Evolutionary conservation across 2,888 invertebrate species (phyloP).

Genomic region (Cyrtodaria siliqua): DNA sequence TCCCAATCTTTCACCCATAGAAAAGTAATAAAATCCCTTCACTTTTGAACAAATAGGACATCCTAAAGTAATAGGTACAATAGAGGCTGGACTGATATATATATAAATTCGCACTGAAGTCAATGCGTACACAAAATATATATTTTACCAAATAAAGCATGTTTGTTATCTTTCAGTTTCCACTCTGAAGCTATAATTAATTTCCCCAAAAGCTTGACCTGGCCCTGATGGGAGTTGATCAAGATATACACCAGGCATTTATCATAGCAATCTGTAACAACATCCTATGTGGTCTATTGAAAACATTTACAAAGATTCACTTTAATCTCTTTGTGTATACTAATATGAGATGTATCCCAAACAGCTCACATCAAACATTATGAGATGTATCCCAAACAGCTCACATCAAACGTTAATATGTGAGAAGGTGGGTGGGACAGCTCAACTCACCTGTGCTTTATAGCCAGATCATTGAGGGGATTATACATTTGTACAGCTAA

Average conservation of each 20-base stretch:
- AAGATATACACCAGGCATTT: slow-evolving; percentile 10
- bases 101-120: too few relatives aligned
- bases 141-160: slow-evolving; percentile 2
- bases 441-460: too few relatives aligned
- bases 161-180: slow-evolving; percentile 41
- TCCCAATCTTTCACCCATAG: too few relatives aligned
- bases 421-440: neutral
- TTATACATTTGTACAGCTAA: too few relatives aligned
- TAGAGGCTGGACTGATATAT: too few relatives aligned
- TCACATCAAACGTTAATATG: slow-evolving; percentile 19
- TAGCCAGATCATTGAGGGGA: too few relatives aligned
- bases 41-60: too few relatives aligned
- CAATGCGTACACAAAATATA: too few relatives aligned
- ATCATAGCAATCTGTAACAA: slow-evolving; percentile 7
- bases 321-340: slow-evolving; percentile 30
- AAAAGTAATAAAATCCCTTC: too few relatives aligned
- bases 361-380: slow-evolving; percentile 13
- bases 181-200: slow-evolving; percentile 17
- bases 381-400: slow-evolving; percentile 12
- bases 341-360: slow-evolving; percentile 19
- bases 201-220: slow-evolving; percentile 11
- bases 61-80: too few relatives aligned
- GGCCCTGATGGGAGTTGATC: slow-evolving; percentile 17
- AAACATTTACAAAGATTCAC: neutral
- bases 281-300: slow-evolving; percentile 25